Evolutionary conservation across 92 coral and sea anemone genomes (phyloP).

Genomic region (Scolanthus callimorphus): DNA sequence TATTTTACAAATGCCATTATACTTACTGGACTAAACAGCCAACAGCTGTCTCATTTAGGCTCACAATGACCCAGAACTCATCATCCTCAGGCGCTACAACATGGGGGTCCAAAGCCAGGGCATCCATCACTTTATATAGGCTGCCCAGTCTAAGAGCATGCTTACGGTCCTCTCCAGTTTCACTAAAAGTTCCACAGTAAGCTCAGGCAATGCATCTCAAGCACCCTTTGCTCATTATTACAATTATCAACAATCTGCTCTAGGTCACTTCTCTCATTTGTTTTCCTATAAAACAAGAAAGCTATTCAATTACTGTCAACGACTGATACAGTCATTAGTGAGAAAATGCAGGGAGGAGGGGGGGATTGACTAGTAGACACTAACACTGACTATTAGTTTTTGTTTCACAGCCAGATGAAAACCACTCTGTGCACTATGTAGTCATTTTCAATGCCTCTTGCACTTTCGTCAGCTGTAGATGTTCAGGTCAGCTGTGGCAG

Average conservation of each 20-base stretch:
- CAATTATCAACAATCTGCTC: background rate
- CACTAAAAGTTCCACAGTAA: constrained; percentile 88
- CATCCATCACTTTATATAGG: constrained; percentile 53
- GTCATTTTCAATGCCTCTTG: too few relatives aligned
- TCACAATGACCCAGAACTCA: constrained; percentile 69
- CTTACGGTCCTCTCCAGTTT: constrained; percentile 65
- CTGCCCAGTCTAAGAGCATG: constrained; percentile 59
- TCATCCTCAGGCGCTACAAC: constrained; percentile 32
- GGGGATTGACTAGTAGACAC: too few relatives aligned
- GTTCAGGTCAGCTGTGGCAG: too few relatives aligned
- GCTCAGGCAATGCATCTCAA: constrained; percentile 81
- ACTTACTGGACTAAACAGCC: constrained; percentile 89
- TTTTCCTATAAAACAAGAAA: background rate
- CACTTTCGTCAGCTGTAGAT: too few relatives aligned
- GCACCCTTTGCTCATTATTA: constrained; percentile 73
- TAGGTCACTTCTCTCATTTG: background rate
- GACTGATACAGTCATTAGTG: too few relatives aligned
- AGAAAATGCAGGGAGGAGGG: too few relatives aligned
- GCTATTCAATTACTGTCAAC: too few relatives aligned
- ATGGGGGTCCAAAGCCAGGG: constrained; percentile 56
- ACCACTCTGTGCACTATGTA: too few relatives aligned
- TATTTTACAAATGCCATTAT: background rate
- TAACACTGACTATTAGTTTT: too few relatives aligned
- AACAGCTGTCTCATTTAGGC: constrained; percentile 81
- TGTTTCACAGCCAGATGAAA: too few relatives aligned